Percentiles rank a stretch among this genome's conserved stretches.
Conservation (phyloP, 2,797 vertebrate genomes). For the Loriculus beryllinus region DNA sequence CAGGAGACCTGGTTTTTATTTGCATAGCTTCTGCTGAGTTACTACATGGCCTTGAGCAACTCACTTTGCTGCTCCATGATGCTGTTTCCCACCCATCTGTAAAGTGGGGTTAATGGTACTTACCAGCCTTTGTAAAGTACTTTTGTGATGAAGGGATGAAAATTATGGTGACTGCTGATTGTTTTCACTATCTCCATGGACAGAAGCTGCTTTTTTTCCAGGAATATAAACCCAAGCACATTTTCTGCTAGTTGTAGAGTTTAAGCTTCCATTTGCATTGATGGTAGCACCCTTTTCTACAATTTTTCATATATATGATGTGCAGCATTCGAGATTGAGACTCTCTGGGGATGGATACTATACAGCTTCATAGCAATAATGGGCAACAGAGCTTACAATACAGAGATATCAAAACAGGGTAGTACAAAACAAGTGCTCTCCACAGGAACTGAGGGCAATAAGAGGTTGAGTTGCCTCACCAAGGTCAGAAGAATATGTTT, state of each 20-base stretch:
- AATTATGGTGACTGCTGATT: constrained; percentile 7
- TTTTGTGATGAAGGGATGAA: neutral
- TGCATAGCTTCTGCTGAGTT: neutral
- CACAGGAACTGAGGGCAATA: neutral
- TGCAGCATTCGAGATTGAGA: neutral
- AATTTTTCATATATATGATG: neutral
- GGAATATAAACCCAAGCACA: neutral
- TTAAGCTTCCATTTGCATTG: neutral
- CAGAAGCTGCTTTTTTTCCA: neutral
- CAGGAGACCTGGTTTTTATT: constrained; percentile 33
- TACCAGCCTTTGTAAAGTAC: neutral
- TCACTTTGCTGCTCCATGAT: constrained; percentile 8
- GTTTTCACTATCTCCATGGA: neutral
- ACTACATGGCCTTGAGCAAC: constrained; percentile 24
- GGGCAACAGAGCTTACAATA: neutral
- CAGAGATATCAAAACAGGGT: neutral
- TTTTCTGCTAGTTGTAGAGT: neutral
- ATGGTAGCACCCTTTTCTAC: neutral
- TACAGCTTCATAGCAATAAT: neutral
- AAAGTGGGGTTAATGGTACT: constrained; percentile 53
- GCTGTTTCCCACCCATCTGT: constrained; percentile 38
- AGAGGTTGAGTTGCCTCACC: neutral
- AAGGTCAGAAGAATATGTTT: neutral
- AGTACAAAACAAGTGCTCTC: neutral
- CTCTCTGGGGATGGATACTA: neutral